Conservation (phyloP, 2,888 invertebrate species). For the Pseudanteris insignis region DNA sequence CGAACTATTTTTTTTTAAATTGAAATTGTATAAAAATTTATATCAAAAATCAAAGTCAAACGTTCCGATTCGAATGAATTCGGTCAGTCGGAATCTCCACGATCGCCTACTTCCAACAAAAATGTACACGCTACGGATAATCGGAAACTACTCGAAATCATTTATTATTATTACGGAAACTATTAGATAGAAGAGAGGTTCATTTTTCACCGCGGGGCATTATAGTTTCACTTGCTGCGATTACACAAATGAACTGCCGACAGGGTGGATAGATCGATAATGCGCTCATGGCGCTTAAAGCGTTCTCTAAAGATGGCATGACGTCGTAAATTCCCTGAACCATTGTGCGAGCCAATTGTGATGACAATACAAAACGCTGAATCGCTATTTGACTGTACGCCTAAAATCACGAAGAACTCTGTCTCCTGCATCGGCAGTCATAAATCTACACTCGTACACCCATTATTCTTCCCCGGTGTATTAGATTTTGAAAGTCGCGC, state of each 20-base stretch:
- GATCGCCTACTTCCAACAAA: too few species aligned
- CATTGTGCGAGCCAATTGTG: conserved; percentile 50
- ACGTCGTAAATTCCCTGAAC: conserved; percentile 51
- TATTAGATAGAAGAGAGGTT: conserved; percentile 30
- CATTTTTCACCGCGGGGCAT: conserved; percentile 39
- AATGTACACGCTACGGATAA: too few species aligned
- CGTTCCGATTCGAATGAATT: too few species aligned
- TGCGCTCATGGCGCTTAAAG: conserved; percentile 44
- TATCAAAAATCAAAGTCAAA: too few species aligned
- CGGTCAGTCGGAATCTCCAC: too few species aligned
- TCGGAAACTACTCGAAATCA: conserved; percentile 6
- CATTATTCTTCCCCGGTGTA: conserved; percentile 11
- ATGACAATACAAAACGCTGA: conserved; percentile 56
- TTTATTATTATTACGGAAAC: conserved; percentile 40
- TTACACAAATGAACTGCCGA: conserved; percentile 46
- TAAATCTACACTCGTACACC: conserved; percentile 48
- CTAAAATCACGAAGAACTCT: conserved; percentile 49
- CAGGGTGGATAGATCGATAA: conserved; percentile 44
- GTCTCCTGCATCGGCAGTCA: conserved; percentile 34
- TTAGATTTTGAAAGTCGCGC: conserved; percentile 16
- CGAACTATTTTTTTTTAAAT: too few species aligned
- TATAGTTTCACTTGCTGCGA: conserved; percentile 45
- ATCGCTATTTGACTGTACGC: conserved; percentile 49
- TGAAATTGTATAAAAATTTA: too few species aligned
- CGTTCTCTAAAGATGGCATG: conserved; percentile 47